These are phyloP conservation scores for Conus betulinus DNA, from an alignment of 1,140 invertebrate genomes.

Conservation along the genomic window DNA sequence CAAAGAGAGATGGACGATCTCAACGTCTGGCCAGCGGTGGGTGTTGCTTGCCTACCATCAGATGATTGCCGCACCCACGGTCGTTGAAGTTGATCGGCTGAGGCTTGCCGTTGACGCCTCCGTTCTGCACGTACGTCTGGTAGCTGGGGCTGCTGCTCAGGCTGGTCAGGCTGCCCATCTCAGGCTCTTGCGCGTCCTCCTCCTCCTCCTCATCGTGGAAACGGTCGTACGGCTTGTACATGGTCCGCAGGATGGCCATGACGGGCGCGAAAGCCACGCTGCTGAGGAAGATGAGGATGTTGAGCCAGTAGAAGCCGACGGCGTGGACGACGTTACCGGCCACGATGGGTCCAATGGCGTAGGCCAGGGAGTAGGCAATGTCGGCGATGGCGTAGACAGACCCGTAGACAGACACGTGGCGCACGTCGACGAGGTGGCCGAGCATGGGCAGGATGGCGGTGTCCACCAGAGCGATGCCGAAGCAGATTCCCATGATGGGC, in stretches of 20 bases:
- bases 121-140: slow-evolving; percentile 87
- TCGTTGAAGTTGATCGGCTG: background rate
- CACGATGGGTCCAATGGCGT: slow-evolving; percentile 98
- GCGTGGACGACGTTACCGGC: slow-evolving; percentile 96
- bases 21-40: background rate
- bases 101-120: slow-evolving; percentile 62
- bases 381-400: slow-evolving; percentile 99
- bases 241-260: slow-evolving; percentile 90
- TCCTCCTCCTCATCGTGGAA: slow-evolving; percentile 82
- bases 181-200: slow-evolving; percentile 29
- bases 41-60: slow-evolving; percentile 43
- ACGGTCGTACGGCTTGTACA: slow-evolving; percentile 95
- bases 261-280: slow-evolving; percentile 96
- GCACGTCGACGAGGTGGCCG: slow-evolving; percentile 96
- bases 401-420: slow-evolving; percentile 98
- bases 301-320: slow-evolving; percentile 97
- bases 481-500: slow-evolving; percentile 98
- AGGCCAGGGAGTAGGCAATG: slow-evolving; percentile 99
- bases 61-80: slow-evolving; percentile 48
- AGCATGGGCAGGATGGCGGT: slow-evolving; percentile 97
- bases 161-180: background rate
- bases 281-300: slow-evolving; percentile 94
- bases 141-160: slow-evolving; percentile 82
- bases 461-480: slow-evolving; percentile 98
- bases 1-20: too few relatives aligned